Percentiles rank a stretch among this genome's conserved stretches.
Evolutionary conservation across 2,113 vertebrate species (phyloP).

Genomic region (Geococcyx californianus): DNA sequence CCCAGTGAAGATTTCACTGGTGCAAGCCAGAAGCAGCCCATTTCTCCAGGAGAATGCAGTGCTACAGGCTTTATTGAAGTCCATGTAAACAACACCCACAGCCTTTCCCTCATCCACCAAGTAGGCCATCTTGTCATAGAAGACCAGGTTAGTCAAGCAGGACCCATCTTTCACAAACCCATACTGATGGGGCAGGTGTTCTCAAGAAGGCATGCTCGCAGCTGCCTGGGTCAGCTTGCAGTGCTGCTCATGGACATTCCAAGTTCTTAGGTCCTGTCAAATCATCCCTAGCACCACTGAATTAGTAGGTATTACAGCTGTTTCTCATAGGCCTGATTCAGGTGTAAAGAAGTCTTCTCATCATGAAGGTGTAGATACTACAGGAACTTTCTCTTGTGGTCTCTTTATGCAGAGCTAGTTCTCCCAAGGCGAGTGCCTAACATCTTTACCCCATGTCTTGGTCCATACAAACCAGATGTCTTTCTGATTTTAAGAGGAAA

Average conservation of each 20-base stretch:
- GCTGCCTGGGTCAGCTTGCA: neutral
- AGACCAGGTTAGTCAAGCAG: neutral
- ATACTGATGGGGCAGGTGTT: neutral
- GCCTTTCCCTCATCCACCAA: neutral
- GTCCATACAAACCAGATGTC: neutral
- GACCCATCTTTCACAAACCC: neutral
- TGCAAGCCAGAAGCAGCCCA: neutral
- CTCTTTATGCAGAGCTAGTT: neutral
- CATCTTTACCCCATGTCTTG: neutral
- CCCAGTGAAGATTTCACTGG: fast-evolving
- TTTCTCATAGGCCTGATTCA: neutral
- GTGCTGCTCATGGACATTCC: neutral
- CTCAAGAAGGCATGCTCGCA: neutral
- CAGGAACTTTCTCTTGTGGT: neutral
- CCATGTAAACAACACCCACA: neutral
- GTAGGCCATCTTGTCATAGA: neutral
- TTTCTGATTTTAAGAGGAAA: neutral
- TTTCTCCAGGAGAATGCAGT: neutral
- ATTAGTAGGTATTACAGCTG: neutral
- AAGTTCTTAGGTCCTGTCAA: neutral
- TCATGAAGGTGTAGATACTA: neutral
- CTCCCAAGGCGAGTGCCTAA: neutral
- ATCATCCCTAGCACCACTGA: neutral
- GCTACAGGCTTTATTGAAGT: neutral
- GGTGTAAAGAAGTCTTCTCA: neutral